These are phyloP conservation scores for Pinna nobilis DNA, from an alignment of 1,140 invertebrate species.

Conservation along the genomic window DNA sequence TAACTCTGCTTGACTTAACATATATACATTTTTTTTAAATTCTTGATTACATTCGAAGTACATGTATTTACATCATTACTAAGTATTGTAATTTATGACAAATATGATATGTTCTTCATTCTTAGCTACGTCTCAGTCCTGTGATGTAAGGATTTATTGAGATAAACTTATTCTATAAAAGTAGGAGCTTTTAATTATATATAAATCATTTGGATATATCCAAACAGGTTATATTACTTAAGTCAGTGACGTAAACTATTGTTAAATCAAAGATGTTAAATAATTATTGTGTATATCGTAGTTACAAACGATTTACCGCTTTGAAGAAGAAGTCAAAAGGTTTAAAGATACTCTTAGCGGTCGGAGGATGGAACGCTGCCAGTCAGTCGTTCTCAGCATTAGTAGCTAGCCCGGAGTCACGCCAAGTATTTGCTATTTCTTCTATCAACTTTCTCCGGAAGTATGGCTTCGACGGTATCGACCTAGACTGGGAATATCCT, in stretches of 20 bases:
- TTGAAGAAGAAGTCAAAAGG: slow-evolving; percentile 94
- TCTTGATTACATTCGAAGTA: too few relatives aligned
- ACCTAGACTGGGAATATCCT: slow-evolving; percentile 98
- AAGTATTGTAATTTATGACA: too few relatives aligned
- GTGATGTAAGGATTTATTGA: too few relatives aligned
- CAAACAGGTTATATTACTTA: background rate
- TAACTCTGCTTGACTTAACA: too few relatives aligned
- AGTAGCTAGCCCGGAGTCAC: slow-evolving; percentile 34
- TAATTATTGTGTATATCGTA: background rate
- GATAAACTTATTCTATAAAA: too few relatives aligned
- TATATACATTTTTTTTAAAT: too few relatives aligned
- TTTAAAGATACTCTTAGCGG: slow-evolving; percentile 50
- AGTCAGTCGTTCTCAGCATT: slow-evolving; percentile 45
- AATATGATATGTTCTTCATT: too few relatives aligned
- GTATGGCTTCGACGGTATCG: slow-evolving; percentile 95
- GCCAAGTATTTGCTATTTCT: slow-evolving; percentile 56
- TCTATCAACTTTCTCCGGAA: slow-evolving; percentile 91
- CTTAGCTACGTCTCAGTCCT: too few relatives aligned
- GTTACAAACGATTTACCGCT: slow-evolving; percentile 91
- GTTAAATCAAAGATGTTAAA: background rate
- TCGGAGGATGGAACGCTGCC: slow-evolving; percentile 53
- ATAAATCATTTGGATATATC: background rate
- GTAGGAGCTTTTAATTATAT: too few relatives aligned
- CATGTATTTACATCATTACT: too few relatives aligned
- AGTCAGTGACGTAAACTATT: background rate